Evolutionary conservation across 53 echinoderm and acorn worm species (phyloP).

Genomic region (Arbacia lixula): DNA sequence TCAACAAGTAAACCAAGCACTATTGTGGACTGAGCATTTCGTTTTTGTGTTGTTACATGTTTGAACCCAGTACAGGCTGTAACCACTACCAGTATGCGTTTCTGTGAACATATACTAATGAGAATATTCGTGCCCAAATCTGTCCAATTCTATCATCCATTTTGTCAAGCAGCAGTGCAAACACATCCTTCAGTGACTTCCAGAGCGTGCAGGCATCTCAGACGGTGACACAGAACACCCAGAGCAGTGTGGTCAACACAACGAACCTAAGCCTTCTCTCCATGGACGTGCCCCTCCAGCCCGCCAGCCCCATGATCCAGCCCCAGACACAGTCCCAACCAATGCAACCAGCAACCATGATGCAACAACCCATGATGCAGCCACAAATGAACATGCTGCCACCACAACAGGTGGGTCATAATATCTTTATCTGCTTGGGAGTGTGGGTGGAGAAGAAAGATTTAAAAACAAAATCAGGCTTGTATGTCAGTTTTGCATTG

Average conservation of each 20-base stretch:
- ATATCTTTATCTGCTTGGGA: too few relatives aligned
- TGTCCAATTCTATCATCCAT: too few relatives aligned
- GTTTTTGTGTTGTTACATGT: too few relatives aligned
- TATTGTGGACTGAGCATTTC: too few relatives aligned
- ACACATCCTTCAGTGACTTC: slow-evolving; percentile 87
- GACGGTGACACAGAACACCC: slow-evolving; percentile 68
- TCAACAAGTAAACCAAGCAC: too few relatives aligned
- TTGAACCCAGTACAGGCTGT: too few relatives aligned
- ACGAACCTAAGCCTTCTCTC: slow-evolving; percentile 63
- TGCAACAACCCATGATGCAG: slow-evolving; percentile 59
- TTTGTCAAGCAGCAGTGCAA: slow-evolving; percentile 47
- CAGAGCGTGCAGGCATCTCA: slow-evolving; percentile 75
- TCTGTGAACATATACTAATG: too few relatives aligned
- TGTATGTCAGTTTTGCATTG: too few relatives aligned
- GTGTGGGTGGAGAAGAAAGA: too few relatives aligned
- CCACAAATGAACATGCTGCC: slow-evolving; percentile 49
- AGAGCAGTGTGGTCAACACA: slow-evolving; percentile 62
- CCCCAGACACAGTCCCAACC: slow-evolving; percentile 13
- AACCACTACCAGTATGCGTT: too few relatives aligned
- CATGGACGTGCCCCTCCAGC: slow-evolving; percentile 49
- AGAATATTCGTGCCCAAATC: too few relatives aligned
- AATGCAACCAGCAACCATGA: not conserved
- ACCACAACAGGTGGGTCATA: slow-evolving; percentile 50
- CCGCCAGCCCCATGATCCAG: slow-evolving; percentile 56
- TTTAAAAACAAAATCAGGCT: too few relatives aligned